Conservation (phyloP, 2,797 vertebrate genomes). For the Anomalospiza imberbis region DNA sequence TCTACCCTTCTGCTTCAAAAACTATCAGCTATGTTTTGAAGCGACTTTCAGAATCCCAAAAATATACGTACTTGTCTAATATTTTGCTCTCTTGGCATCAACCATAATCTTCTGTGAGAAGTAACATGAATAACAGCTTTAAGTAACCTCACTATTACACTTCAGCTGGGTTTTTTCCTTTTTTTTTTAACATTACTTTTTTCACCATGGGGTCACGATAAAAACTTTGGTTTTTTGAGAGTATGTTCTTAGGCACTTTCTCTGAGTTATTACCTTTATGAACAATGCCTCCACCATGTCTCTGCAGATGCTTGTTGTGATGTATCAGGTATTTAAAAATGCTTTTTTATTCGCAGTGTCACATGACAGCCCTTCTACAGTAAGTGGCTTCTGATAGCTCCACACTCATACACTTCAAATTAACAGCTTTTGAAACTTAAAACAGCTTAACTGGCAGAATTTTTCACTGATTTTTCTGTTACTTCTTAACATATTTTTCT, state of each 20-base stretch:
- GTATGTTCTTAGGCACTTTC: not conserved
- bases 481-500: not conserved
- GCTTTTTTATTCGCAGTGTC: not conserved
- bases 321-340: constrained; percentile 12
- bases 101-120: not conserved
- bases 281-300: not conserved
- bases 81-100: constrained; percentile 2
- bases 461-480: not conserved
- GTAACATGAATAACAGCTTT: not conserved
- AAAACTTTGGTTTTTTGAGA: constrained; percentile 1
- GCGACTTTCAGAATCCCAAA: constrained; percentile 11
- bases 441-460: not conserved
- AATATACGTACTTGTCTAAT: not conserved
- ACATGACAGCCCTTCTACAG: constrained; percentile 46
- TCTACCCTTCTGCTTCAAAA: constrained; percentile 6
- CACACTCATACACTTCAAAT: constrained; percentile 62
- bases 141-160: not conserved
- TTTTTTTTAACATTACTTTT: not conserved
- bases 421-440: constrained; percentile 65
- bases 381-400: constrained; percentile 53
- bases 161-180: not conserved
- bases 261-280: constrained; percentile 4
- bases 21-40: not conserved
- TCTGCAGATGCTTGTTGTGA: constrained; percentile 19
- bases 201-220: not conserved